Evolutionary conservation across 2,113 vertebrate species (phyloP), one percentile per base, ranked within the genome.

Genomic region (Polyodon spathula): DNA sequence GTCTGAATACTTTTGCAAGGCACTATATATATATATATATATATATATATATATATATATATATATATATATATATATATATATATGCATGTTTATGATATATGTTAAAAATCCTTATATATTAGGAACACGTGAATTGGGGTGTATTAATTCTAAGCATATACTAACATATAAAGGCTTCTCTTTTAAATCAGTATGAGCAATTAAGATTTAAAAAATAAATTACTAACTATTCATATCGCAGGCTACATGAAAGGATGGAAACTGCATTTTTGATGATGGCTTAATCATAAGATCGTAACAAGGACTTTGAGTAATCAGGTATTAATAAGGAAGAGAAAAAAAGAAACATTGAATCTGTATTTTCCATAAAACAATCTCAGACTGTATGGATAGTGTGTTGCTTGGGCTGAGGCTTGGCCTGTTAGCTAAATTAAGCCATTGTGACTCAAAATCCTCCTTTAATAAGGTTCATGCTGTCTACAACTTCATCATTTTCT

Each of bases 401-500:
- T 59, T 83, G 78, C 81, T 84, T 78, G 73, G 78, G 76, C 82
- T 88, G 81, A 87, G 84, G 78, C 83, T 81, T n/a, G 79, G 89
- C 92, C 93, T 93, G 93, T 94, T 88, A 89, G 90, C 93, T 97
- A 98, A 98, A 98, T 98, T 94, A 98, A 98, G 96, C 93, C 92
- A 95, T 97, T 97, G 95, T 97, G 95, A 97, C 96, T 98, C 92
- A 95, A 96, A 99, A 98, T 97, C 95, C 95, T 98, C 92, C 94
- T 96, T 97, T 99, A 99, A 99, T 99, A 98, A 99, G 96, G 95
- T 98, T 97, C 96, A 98, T 90, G 95, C 96, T 97, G 96, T 97
- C 96, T 98, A 99, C 95, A 99, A 99, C 96, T 99, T 99, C 96
- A 99, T 99, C 96, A 99, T 99, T 98, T 98, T 95, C 95, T 92